Evolutionary conservation across 2,113 vertebrate species (phyloP).

Genomic region (Chloropsis hardwickii): DNA sequence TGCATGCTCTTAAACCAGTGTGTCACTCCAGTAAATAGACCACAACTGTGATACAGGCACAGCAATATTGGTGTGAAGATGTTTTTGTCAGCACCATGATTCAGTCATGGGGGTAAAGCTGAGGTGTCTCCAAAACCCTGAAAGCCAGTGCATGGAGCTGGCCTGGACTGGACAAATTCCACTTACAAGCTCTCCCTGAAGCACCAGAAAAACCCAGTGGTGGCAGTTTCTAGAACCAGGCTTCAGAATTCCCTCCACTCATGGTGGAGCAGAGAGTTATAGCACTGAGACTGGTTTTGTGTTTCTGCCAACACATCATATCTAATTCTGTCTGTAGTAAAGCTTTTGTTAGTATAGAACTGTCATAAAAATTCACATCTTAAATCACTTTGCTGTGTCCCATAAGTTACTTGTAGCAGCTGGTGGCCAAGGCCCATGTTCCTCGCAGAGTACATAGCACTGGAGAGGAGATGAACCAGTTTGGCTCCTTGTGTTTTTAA

Average conservation of each 20-base stretch:
- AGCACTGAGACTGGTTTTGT: neutral
- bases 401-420: neutral
- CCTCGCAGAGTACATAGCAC: accelerated
- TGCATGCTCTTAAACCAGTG: no score
- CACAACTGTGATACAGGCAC: neutral
- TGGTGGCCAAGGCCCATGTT: neutral
- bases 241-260: neutral
- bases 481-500: neutral
- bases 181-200: neutral
- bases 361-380: neutral
- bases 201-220: neutral
- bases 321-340: neutral
- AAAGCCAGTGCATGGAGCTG: neutral
- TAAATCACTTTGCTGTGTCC: neutral
- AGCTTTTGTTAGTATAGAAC: neutral
- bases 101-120: neutral
- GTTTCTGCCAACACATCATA: neutral
- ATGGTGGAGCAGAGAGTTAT: neutral
- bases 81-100: neutral
- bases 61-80: neutral
- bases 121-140: neutral
- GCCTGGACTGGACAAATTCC: neutral
- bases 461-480: neutral
- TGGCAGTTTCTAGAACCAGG: neutral
- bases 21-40: neutral